Conservation (phyloP, 2,113 vertebrate genomes). For the Cyanocitta stelleri region DNA sequence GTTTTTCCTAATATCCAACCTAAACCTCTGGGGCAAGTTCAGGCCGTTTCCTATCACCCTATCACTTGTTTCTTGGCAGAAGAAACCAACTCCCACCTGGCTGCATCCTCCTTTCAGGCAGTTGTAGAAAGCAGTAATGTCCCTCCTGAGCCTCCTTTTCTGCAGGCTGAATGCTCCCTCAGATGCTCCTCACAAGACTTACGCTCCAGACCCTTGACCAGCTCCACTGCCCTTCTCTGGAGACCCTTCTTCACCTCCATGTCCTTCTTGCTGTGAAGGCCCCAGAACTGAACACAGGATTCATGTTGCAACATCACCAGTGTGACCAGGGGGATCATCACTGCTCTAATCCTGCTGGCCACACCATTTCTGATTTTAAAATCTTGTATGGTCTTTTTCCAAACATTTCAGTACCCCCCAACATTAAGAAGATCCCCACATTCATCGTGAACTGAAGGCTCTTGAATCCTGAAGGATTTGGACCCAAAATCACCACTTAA, state of each 20-base stretch:
- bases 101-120: not conserved
- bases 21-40: not conserved
- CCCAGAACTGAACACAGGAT: not conserved
- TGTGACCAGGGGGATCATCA: not conserved
- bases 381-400: not conserved
- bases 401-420: not conserved
- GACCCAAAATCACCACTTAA: not conserved
- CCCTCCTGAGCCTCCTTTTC: not conserved
- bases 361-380: not conserved
- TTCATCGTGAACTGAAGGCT: not conserved
- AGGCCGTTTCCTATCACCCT: not conserved
- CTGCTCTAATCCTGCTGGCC: not conserved
- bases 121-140: not conserved
- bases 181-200: not conserved
- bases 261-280: not conserved
- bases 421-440: not conserved
- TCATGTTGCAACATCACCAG: not conserved
- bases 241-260: not conserved
- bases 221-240: not conserved
- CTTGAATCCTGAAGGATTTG: not conserved
- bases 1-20: not conserved
- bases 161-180: not conserved
- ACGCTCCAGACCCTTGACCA: not conserved
- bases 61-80: not conserved
- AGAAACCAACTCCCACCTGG: not conserved